A percentile compares a stretch with the other conserved stretches of the same genome.
These are phyloP conservation scores for Pseudochromis fuscus DNA, from an alignment of 2,797 vertebrate genomes.

Conservation along the genomic window DNA sequence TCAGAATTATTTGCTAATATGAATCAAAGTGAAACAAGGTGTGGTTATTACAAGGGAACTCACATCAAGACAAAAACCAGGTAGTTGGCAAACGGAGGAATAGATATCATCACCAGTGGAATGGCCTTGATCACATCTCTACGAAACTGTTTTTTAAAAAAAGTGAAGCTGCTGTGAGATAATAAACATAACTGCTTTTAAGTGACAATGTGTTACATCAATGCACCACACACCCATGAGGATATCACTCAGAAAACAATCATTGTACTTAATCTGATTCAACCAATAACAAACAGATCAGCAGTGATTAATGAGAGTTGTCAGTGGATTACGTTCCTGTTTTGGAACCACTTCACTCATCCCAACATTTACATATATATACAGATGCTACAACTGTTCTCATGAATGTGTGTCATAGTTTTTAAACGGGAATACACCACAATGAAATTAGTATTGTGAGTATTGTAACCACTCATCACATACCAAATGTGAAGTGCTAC, in stretches of 20 bases:
- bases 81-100: conserved; percentile 97
- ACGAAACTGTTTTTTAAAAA: conserved; percentile 86
- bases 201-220: neutral
- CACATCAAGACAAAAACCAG: conserved; percentile 94
- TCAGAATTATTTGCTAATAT: no score
- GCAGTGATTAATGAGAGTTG: neutral
- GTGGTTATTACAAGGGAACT: conserved; percentile 75
- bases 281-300: neutral
- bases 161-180: conserved; percentile 3
- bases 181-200: neutral
- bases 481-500: no score
- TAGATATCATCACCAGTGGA: conserved; percentile 89
- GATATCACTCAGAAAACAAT: neutral
- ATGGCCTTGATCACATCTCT: conserved; percentile 90
- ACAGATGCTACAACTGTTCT: neutral
- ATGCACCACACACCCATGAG: neutral
- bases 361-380: neutral
- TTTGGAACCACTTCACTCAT: neutral
- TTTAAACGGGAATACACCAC: no score
- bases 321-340: neutral
- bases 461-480: no score
- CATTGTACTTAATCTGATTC: neutral
- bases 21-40: conserved; percentile 1
- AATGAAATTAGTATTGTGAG: no score
- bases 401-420: neutral